Percentiles rank a stretch among this genome's conserved stretches.
Evolutionary conservation across 2,797 vertebrate genomes (phyloP).

Genomic region (Lacerta viridis): DNA sequence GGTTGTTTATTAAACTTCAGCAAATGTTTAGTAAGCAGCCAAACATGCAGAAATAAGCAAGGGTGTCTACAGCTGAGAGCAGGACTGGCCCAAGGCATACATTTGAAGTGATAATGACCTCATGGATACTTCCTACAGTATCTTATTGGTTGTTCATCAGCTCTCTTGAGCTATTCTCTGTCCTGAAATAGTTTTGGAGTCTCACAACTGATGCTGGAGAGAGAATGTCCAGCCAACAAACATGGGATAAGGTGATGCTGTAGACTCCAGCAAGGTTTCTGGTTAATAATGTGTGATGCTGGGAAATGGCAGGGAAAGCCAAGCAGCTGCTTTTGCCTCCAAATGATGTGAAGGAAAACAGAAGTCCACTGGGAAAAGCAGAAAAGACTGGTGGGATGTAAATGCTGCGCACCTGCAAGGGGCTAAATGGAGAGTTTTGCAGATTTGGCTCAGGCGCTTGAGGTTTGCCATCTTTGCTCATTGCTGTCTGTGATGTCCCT

Average conservation of each 20-base stretch:
- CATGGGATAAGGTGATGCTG: background rate
- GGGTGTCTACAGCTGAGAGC: background rate
- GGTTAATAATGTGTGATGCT: conserved; percentile 15
- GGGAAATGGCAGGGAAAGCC: conserved; percentile 55
- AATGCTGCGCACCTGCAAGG: conserved; percentile 3
- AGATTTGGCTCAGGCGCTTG: background rate
- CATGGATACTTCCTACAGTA: conserved; percentile 31
- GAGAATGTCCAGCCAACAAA: background rate
- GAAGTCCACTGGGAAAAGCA: conserved; percentile 3
- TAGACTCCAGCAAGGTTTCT: conserved; percentile 30
- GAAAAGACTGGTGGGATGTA: background rate
- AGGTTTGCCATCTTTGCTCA: background rate
- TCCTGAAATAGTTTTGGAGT: background rate
- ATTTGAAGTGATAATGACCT: conserved; percentile 51
- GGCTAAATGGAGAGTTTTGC: background rate
- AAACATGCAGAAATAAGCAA: background rate
- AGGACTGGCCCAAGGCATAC: conserved; percentile 5
- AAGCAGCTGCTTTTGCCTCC: conserved; percentile 71
- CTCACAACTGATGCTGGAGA: background rate
- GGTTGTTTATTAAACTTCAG: fast-evolving
- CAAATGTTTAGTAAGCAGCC: conserved; percentile 59
- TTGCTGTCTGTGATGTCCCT: background rate
- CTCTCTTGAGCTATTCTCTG: background rate
- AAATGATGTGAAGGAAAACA: background rate
- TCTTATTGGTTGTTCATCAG: background rate